These are phyloP conservation scores for Caenorhabditis sp. DNA, from an alignment of 2,888 invertebrate species.

Conservation along the genomic window DNA sequence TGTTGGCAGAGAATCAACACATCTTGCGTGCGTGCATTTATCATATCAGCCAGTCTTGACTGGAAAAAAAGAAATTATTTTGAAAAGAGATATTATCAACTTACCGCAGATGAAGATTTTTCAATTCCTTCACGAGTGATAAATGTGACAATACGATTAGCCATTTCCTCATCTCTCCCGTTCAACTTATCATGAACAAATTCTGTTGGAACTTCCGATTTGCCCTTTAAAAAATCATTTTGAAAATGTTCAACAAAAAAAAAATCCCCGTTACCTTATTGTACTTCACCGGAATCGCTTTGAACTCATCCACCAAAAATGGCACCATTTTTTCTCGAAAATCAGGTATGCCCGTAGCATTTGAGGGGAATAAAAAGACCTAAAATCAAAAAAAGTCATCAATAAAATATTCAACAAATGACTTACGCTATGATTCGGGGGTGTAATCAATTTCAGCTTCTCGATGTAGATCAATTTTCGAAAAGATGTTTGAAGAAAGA, in stretches of 20 bases:
- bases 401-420: not conserved
- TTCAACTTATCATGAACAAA: not conserved
- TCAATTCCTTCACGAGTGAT: not conserved
- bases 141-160: not conserved
- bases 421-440: not conserved
- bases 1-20: not conserved
- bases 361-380: not conserved
- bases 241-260: not conserved
- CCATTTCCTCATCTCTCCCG: not conserved
- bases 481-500: constrained; percentile 20
- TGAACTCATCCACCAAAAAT: not conserved
- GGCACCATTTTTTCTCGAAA: not conserved
- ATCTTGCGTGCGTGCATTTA: not conserved
- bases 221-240: not conserved
- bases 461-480: constrained; percentile 18
- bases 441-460: not conserved
- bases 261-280: not conserved
- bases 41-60: not conserved
- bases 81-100: not conserved
- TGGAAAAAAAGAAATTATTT: not conserved
- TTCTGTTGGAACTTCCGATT: not conserved
- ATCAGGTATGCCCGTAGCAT: not conserved
- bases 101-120: not conserved
- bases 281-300: not conserved
- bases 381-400: not conserved